Evolutionary conservation across 2,797 vertebrate genomes (phyloP), one percentile per base, ranked within the genome.

Genomic region (Adelosebastes latens): DNA sequence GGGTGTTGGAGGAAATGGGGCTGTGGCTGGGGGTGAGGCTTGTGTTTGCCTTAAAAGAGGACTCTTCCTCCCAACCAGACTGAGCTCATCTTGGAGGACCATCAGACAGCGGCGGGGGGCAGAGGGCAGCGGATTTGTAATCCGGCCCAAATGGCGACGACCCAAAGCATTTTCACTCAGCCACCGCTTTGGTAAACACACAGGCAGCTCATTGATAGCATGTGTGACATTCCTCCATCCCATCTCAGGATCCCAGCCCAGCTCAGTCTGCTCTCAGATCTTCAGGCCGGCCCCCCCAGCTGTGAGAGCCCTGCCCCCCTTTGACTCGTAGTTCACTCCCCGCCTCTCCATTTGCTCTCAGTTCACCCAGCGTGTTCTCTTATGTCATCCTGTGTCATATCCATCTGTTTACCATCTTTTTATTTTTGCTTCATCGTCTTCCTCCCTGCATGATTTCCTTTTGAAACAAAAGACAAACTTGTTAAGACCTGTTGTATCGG

Each of bases 181-280:
- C 81, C 87, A 72, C 88, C 25, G 18, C 88, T 91, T 92, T 86
- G 87, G 90, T 94, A 90, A 93, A 94, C 92, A 93, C 81, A 89
- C 86, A 91, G 88, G 74, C 84, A 64, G 86, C 85, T 93, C 91
- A 89, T 94, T 94, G 93, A 94, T 87, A 79, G 92, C 90, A 92
- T 86, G 93, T 95, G 94, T 92, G 92, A 95, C 92, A 95, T 95
- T 95, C 95, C 93, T 88, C 88, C 80, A 82, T 88, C 89, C 79
- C 88, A 81, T 93, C 92, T 78, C 83, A 93, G 88, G 87, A 81
- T 77, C 85, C 83, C 85, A 63, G 74, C 85, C 82, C 74, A 58
- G 65, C 66, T 59, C 60, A 55, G 77, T 66, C 79, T 85, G 77
- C 25, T 80, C 86, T 83, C 80, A 87, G 89, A 87, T 85, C 87